Evolutionary conservation across 2,888 invertebrate species (phyloP), one percentile per base, ranked within the genome.

Genomic region (Sinentomon sp.): DNA sequence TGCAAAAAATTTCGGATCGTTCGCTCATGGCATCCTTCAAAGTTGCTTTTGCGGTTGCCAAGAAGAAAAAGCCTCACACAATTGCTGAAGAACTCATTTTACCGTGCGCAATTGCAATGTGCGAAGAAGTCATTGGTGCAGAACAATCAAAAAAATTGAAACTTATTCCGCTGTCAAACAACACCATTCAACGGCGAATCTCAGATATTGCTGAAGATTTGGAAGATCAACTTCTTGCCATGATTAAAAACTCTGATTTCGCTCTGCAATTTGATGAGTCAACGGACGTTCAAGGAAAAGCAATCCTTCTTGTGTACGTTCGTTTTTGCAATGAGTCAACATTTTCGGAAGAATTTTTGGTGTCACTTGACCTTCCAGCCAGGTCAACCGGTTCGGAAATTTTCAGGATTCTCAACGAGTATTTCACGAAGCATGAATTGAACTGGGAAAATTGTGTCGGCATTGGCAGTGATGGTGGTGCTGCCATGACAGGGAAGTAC

Each of bases 181-280:
- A 45, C 44, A 47, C 45, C 40, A 43, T 45, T 40, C 43, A 44
- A 38, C 42, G 45, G 22, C 43, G 46, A 45, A 46, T 46, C 36
- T 40, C 40, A 40, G 44, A 46, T 44, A 43, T 48, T 38, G 44
- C 45, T 38, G 39, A 34, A 33, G 42, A 43, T 40, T 41, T 47
- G 37, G 39, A 44, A 33, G 20, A 43, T 41, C 45, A 45, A 43
- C 43, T 48, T 40, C 41, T 44, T 37, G 36, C 10, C 16, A 36
- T 38, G 39, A 36, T 42, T 36, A 42, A 38, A 34, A 31, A n/a
- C 38, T 32, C 30, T 30, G 33, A 40, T 43, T 44, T 38, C 36
- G 36, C 37, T 41, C 12, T 45, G 44, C 47, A 46, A 44, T 41
- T 47, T 37, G 46, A 47, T 35, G 46, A 47, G 41, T 38, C 40